phyloP scores from a whole-genome alignment of 2,888 invertebrate species.

The Drosophila kanekoi region DNA sequence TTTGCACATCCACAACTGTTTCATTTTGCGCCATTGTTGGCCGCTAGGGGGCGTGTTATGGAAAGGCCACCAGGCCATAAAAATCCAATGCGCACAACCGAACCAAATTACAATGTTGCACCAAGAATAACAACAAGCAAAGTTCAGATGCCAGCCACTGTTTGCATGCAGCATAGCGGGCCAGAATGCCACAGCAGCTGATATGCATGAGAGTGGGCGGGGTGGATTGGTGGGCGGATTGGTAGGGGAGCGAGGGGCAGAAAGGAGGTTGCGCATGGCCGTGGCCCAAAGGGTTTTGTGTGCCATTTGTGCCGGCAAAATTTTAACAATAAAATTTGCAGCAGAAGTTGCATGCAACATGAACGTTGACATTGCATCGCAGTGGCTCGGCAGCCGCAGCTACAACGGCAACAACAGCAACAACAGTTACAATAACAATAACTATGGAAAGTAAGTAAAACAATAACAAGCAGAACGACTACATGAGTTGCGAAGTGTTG shows the following conservation, averaged over 20 bases:
- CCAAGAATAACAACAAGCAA: slow-evolving; percentile 38
- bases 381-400: slow-evolving; percentile 16
- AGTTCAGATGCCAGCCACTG: slow-evolving; percentile 35
- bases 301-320: slow-evolving; percentile 47
- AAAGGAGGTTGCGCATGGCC: slow-evolving; percentile 4
- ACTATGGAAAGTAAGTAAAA: slow-evolving; percentile 6
- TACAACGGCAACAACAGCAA: slow-evolving; percentile 12
- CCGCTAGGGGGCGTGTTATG: slow-evolving; percentile 30
- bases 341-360: slow-evolving; percentile 45
- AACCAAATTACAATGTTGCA: slow-evolving; percentile 71
- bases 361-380: slow-evolving; percentile 46
- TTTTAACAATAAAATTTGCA: slow-evolving; percentile 61
- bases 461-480: slow-evolving; percentile 8
- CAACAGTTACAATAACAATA: slow-evolving; percentile 8
- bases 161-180: slow-evolving; percentile 43
- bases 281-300: slow-evolving; percentile 37
- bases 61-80: slow-evolving; percentile 60
- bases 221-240: no score
- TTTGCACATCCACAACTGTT: slow-evolving; percentile 7
- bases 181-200: slow-evolving; percentile 2
- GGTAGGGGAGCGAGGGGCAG: not conserved
- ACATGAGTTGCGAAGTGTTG: slow-evolving; percentile 46
- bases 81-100: slow-evolving; percentile 52
- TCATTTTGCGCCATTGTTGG: slow-evolving; percentile 46
- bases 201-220: not conserved